Conservation (phyloP, 2,113 vertebrate species). For the Saiga tatarica region DNA sequence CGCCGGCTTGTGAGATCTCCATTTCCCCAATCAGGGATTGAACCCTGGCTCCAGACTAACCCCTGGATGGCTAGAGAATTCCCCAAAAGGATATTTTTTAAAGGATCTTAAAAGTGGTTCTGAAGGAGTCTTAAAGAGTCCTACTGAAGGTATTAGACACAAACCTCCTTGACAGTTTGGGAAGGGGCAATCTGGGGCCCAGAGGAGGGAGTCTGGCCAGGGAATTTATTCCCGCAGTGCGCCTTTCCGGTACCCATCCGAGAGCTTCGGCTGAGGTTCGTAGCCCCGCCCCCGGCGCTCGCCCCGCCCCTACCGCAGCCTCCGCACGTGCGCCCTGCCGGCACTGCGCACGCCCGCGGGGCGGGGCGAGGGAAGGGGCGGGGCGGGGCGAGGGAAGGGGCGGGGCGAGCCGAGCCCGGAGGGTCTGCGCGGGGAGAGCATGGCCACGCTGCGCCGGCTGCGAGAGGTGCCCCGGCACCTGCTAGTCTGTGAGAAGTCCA, state of each 20-base stretch:
- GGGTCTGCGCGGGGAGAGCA: neutral
- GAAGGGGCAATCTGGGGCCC: neutral
- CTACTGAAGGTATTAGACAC: neutral
- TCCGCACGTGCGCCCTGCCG: rapidly evolving
- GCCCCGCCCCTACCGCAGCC: rapidly evolving
- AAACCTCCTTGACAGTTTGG: neutral
- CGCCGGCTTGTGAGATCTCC: neutral
- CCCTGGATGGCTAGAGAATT: neutral
- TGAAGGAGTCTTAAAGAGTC: neutral
- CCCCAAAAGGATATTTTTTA: neutral
- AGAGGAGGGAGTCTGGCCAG: neutral
- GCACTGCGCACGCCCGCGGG: neutral
- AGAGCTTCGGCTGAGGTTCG: rapidly evolving
- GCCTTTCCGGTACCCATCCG: rapidly evolving
- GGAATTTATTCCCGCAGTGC: neutral
- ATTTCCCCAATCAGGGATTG: neutral
- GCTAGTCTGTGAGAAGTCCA: conserved; percentile 87
- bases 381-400: rapidly evolving
- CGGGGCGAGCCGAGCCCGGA: rapidly evolving
- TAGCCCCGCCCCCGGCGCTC: rapidly evolving
- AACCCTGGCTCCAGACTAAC: neutral
- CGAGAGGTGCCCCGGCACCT: conserved; percentile 81
- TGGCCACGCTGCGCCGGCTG: conserved; percentile 65
- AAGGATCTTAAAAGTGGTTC: neutral
- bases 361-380: rapidly evolving